Conservation (phyloP, 2,888 invertebrate species). For the Diploptera punctata region DNA sequence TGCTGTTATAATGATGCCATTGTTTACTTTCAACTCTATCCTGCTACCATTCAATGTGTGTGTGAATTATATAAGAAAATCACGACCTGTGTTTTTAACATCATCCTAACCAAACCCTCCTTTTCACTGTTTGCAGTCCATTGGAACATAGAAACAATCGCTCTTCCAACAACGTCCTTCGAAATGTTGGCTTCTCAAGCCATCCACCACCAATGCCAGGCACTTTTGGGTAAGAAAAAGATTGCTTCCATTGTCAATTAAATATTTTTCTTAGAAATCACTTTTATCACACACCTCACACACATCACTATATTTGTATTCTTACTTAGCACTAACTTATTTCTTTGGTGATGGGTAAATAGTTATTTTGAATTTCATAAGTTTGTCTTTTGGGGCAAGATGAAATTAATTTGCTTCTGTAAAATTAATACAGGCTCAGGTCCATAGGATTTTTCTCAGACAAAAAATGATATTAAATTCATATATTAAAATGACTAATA, state of each 20-base stretch:
- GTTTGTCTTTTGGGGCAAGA: no score
- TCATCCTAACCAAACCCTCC: conserved; percentile 28
- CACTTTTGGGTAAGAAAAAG: conserved; percentile 52
- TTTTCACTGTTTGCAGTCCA: conserved; percentile 57
- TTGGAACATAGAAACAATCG: conserved; percentile 67
- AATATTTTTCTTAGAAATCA: no score
- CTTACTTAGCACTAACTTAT: no score
- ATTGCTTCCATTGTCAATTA: conserved; percentile 33
- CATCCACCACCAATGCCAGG: conserved; percentile 47
- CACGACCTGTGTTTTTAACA: conserved; percentile 9
- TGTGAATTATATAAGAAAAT: conserved; percentile 12
- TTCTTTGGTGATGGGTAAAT: no score
- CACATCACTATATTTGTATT: no score
- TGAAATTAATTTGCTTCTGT: no score
- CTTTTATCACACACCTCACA: no score
- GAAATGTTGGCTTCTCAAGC: conserved; percentile 51
- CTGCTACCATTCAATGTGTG: conserved; percentile 8
- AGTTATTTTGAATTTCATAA: no score
- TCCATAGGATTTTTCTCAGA: no score
- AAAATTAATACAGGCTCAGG: no score
- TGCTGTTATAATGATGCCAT: conserved; percentile 11
- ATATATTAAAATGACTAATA: no score
- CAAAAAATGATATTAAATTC: no score
- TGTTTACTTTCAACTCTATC: conserved; percentile 8
- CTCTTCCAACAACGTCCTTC: conserved; percentile 59